Evolutionary conservation across 2,113 vertebrate genomes (phyloP).

Genomic region (Anas platyrhynchos): DNA sequence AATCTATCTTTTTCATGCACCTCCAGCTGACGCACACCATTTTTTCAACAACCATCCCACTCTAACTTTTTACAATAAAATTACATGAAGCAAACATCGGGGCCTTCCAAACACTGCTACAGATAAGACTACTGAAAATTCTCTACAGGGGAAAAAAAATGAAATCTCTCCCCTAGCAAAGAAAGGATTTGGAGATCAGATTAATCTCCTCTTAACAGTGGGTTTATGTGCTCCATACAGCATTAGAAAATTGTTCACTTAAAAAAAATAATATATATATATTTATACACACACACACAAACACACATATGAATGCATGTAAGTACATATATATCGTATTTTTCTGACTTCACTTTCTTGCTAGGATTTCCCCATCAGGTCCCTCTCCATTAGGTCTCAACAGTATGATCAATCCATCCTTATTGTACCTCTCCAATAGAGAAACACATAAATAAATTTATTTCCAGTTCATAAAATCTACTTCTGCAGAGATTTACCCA

Average conservation of each 20-base stretch:
- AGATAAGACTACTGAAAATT: background rate
- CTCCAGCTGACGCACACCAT: background rate
- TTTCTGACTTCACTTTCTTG: background rate
- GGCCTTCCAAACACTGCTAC: background rate
- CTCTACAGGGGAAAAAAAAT: rapidly evolving
- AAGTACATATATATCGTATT: no score
- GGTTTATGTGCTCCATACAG: background rate
- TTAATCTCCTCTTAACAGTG: background rate
- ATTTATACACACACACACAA: no score
- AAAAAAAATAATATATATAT: no score
- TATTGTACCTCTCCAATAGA: background rate
- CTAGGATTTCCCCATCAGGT: background rate
- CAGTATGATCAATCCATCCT: background rate
- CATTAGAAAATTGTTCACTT: background rate
- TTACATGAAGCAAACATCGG: background rate
- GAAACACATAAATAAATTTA: background rate
- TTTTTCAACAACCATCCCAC: background rate
- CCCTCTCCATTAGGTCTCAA: background rate
- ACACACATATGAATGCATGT: background rate
- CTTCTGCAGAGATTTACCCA: background rate
- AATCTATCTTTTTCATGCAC: background rate
- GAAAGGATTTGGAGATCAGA: background rate
- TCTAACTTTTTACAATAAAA: background rate
- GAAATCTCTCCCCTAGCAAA: background rate
- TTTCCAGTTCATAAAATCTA: background rate